Conservation (phyloP, 2,113 vertebrate species). For the Neodon shergylaensis region DNA sequence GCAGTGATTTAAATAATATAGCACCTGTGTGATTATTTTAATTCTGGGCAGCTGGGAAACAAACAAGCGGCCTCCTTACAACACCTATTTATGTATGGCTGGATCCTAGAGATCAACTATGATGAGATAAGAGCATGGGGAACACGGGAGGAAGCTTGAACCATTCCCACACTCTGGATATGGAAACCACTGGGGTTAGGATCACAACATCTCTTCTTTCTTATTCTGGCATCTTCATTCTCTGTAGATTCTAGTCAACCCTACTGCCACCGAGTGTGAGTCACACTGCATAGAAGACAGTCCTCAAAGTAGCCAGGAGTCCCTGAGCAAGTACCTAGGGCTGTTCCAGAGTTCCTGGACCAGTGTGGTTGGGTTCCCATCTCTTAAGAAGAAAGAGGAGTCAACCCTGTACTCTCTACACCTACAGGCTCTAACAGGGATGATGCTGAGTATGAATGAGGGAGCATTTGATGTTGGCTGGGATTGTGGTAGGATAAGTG, state of each 20-base stretch:
- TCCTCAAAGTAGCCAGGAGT: not conserved
- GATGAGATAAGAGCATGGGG: accelerated
- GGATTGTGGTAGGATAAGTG: accelerated
- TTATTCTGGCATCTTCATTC: not conserved
- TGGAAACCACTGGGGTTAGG: not conserved
- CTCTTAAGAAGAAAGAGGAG: not conserved
- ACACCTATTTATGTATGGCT: not conserved
- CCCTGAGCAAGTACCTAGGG: accelerated
- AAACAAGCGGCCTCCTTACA: too few species aligned
- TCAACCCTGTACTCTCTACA: not conserved
- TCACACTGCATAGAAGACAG: not conserved
- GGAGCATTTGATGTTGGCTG: accelerated
- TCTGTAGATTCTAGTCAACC: not conserved
- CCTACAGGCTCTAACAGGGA: not conserved
- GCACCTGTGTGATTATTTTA: too few species aligned
- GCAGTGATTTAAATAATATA: too few species aligned
- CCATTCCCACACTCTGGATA: accelerated
- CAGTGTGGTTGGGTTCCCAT: not conserved
- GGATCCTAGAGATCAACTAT: not conserved
- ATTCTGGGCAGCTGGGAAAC: too few species aligned
- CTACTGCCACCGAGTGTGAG: not conserved
- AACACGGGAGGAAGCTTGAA: not conserved
- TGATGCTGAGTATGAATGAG: accelerated
- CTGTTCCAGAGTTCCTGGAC: not conserved
- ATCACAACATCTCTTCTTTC: not conserved